A percentile compares a stretch with the other conserved stretches of the same genome.
Evolutionary conservation across 1,140 invertebrate genomes (phyloP).

Genomic region (Arctopsyche grandis): DNA sequence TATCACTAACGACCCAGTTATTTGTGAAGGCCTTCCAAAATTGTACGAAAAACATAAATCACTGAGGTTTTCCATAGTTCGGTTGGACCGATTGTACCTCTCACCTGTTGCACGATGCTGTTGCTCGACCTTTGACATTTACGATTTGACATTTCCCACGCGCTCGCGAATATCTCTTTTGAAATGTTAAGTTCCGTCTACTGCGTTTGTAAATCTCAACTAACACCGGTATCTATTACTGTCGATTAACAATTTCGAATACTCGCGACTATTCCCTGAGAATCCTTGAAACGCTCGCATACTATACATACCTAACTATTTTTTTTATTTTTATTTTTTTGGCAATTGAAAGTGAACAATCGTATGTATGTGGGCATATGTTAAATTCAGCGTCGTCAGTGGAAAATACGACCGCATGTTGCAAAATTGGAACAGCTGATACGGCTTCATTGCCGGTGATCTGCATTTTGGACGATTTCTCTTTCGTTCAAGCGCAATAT

Average conservation of each 20-base stretch:
- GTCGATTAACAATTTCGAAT: not conserved
- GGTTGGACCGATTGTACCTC: not conserved
- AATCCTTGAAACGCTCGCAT: conserved; percentile 9
- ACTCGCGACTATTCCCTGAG: not conserved
- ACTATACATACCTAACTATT: not conserved
- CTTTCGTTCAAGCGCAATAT: conserved; percentile 10
- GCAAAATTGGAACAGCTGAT: conserved; percentile 12
- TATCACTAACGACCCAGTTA: too few species aligned
- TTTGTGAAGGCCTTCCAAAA: too few species aligned
- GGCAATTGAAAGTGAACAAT: not conserved
- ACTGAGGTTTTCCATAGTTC: too few species aligned
- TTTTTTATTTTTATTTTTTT: not conserved
- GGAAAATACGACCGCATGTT: conserved; percentile 4
- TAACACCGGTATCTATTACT: not conserved
- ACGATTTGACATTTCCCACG: conserved; percentile 37
- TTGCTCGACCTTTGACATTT: conserved; percentile 27
- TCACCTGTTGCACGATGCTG: conserved; percentile 19
- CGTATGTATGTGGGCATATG: not conserved
- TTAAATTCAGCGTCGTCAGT: too few species aligned
- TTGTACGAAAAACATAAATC: too few species aligned
- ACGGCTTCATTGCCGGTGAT: not conserved
- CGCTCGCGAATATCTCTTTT: conserved; percentile 18
- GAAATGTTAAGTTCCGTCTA: conserved; percentile 12
- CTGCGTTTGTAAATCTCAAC: not conserved
- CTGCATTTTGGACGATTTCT: conserved; percentile 11